phyloP scores from a whole-genome alignment of 92 coral and sea anemone species.

The Phenganax stokvisi region DNA sequence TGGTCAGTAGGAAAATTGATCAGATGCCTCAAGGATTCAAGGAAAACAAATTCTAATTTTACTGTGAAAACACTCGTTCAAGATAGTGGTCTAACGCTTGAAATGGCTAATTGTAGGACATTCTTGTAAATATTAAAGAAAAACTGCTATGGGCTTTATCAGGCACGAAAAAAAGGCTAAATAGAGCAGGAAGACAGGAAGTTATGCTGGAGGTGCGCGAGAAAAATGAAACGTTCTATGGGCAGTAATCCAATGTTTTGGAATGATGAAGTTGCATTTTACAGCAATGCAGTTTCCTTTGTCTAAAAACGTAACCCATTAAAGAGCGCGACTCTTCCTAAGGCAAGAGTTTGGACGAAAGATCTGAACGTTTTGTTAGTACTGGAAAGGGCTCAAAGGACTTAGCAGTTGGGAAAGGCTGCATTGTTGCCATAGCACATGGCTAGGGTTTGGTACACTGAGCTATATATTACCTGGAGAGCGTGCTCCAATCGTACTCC shows the following conservation, averaged over 20 bases:
- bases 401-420: too few species aligned
- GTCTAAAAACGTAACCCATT: conserved; percentile 38
- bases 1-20: too few species aligned
- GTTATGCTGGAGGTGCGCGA: conserved; percentile 11
- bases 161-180: conserved; percentile 29
- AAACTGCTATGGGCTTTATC: conserved; percentile 18
- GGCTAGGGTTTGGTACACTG: too few species aligned
- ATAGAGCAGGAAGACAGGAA: neutral
- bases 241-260: conserved; percentile 2
- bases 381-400: too few species aligned
- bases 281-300: conserved; percentile 39
- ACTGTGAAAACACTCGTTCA: neutral
- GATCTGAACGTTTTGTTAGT: too few species aligned
- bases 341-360: conserved; percentile 42
- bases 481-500: too few species aligned
- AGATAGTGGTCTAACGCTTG: neutral
- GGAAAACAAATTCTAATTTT: neutral
- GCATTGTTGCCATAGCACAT: too few species aligned
- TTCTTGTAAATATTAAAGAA: neutral
- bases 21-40: too few species aligned
- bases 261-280: conserved; percentile 35
- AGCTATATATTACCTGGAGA: too few species aligned
- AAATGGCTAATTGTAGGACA: conserved; percentile 8
- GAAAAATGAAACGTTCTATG: too few species aligned
- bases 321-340: conserved; percentile 16